Evolutionary conservation across 2,888 invertebrate species (phyloP).

Genomic region (Cephus nigrinus): DNA sequence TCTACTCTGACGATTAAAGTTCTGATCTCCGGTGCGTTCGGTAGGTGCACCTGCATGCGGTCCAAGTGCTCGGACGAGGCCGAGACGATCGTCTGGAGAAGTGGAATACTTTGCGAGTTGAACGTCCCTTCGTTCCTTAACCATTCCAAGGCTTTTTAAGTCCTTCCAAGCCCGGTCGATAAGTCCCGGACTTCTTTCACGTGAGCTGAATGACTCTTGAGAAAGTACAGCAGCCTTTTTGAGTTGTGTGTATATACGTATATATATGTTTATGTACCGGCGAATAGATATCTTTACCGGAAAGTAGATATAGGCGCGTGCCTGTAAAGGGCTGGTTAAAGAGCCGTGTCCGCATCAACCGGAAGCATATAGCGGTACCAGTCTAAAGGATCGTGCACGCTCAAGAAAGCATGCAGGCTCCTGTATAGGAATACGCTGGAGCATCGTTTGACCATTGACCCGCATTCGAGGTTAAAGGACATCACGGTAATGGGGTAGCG

Average conservation of each 20-base stretch:
- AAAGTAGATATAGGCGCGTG: not conserved
- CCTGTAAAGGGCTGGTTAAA: not conserved
- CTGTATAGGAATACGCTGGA: not conserved
- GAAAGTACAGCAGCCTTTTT: not conserved
- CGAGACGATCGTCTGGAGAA: not conserved
- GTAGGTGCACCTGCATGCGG: too few relatives aligned
- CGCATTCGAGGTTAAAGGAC: constrained; percentile 6
- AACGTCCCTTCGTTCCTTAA: not conserved
- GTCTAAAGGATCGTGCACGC: not conserved
- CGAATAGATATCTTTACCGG: not conserved
- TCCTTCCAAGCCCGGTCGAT: not conserved
- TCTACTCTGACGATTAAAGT: not conserved
- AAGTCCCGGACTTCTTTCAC: not conserved
- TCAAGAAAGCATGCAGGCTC: not conserved
- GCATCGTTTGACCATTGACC: constrained; percentile 3
- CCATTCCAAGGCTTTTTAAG: not conserved
- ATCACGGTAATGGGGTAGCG: not conserved
- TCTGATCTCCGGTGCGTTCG: not conserved
- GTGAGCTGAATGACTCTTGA: not conserved
- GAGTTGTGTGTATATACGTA: not conserved
- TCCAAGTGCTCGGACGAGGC: not conserved
- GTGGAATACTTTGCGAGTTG: not conserved
- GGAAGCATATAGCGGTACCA: not conserved
- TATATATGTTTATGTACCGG: not conserved
- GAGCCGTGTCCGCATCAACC: not conserved